A percentile compares a stretch with the other conserved stretches of the same genome.
phyloP scores from a whole-genome alignment of 2,888 invertebrate genomes.

The Stenodera caucasica region DNA sequence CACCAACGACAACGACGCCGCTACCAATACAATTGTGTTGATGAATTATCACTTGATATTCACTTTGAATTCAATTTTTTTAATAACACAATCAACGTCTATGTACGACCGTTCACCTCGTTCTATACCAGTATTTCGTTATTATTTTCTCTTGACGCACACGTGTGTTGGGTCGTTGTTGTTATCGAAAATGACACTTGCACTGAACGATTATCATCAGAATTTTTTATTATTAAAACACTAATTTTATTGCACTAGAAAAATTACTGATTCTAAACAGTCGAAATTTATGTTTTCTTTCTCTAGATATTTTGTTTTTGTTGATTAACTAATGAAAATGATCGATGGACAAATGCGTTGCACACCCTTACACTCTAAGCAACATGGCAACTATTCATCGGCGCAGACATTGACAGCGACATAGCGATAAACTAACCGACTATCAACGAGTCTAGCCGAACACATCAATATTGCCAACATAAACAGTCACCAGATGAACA shows the following conservation, averaged over 20 bases:
- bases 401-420: conserved; percentile 40
- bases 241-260: not conserved
- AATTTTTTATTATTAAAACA: not conserved
- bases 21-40: not conserved
- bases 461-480: not conserved
- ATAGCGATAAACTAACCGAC: conserved; percentile 22
- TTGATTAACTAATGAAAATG: conserved; percentile 2
- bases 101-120: not conserved
- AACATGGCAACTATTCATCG: conserved; percentile 53
- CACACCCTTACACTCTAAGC: conserved; percentile 46
- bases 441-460: not conserved
- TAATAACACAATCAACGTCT: not conserved
- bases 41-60: not conserved
- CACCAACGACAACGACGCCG: conserved; percentile 8
- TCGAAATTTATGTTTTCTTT: not conserved
- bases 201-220: not conserved
- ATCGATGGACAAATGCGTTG: conserved; percentile 30
- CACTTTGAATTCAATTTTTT: conserved; percentile 1
- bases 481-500: not conserved
- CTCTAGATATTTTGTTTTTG: not conserved
- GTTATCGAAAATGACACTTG: conserved; percentile 3
- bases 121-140: not conserved
- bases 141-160: not conserved
- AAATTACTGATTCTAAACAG: not conserved
- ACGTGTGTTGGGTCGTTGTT: not conserved